Evolutionary conservation across 2,888 invertebrate genomes (phyloP).

Genomic region (Microplitis manilae): DNA sequence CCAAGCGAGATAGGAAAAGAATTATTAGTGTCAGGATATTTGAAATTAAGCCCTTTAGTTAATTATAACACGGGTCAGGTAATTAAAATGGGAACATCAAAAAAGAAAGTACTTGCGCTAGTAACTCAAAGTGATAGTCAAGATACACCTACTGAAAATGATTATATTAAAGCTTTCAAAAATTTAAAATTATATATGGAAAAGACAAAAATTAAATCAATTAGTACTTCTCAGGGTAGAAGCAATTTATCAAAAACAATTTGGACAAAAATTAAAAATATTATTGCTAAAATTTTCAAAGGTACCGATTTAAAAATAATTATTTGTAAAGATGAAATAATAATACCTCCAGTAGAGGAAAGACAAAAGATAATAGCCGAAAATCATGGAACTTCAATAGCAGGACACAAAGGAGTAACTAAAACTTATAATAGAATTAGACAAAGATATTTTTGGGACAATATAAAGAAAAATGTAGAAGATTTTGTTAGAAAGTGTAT

Average conservation of each 20-base stretch:
- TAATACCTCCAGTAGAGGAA: constrained; percentile 20
- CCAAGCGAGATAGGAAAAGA: background rate
- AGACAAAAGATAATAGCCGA: constrained; percentile 23
- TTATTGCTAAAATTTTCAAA: constrained; percentile 24
- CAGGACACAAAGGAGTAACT: constrained; percentile 38
- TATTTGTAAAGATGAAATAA: constrained; percentile 35
- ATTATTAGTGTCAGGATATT: background rate
- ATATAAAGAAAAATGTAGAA: constrained; percentile 38
- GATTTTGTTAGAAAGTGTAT: constrained; percentile 45
- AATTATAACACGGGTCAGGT: constrained; percentile 25
- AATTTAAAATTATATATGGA: constrained; percentile 9
- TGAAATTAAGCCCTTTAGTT: background rate
- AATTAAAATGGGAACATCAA: constrained; percentile 13
- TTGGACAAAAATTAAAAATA: constrained; percentile 30
- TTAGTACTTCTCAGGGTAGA: constrained; percentile 35
- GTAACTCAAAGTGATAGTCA: background rate
- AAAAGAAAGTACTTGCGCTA: background rate
- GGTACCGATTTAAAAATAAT: constrained; percentile 28
- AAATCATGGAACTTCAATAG: constrained; percentile 36
- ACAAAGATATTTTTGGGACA: constrained; percentile 24
- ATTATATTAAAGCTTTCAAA: constrained; percentile 9
- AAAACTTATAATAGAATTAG: constrained; percentile 22
- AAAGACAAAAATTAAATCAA: constrained; percentile 10
- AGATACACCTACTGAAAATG: constrained; percentile 12
- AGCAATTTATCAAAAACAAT: constrained; percentile 17